phyloP scores from a whole-genome alignment of 2,888 invertebrate genomes.

The Tipula helvola region DNA sequence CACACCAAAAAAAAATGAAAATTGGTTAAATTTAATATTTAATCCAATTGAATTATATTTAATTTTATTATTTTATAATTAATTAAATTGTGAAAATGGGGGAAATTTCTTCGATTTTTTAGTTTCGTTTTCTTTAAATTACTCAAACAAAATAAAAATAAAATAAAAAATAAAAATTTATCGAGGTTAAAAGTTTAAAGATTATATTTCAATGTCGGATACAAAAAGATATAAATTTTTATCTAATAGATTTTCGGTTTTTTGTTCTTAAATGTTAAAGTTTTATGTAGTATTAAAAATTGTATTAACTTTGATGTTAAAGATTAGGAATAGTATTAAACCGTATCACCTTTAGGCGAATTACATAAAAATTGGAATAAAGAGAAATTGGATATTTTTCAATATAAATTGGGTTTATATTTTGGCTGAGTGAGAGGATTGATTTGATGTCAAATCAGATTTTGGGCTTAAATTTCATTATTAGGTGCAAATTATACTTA shows the following conservation, averaged over 20 bases:
- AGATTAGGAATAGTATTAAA: not conserved
- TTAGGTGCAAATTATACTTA: too few relatives aligned
- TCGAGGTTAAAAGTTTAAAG: not conserved
- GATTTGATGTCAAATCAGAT: too few relatives aligned
- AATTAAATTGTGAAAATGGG: slow-evolving; percentile 4
- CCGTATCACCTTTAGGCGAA: not conserved
- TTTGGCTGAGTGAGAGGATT: too few relatives aligned
- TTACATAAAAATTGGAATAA: not conserved
- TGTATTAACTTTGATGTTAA: not conserved
- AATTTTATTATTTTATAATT: not conserved
- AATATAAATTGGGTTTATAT: too few relatives aligned
- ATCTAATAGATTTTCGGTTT: not conserved
- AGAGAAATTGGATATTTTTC: too few relatives aligned
- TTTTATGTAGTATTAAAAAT: not conserved
- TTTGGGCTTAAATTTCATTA: too few relatives aligned
- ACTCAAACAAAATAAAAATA: not conserved
- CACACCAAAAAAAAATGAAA: not conserved
- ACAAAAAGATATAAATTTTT: not conserved
- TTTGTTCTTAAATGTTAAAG: not conserved
- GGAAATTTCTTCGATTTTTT: not conserved
- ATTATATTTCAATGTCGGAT: not conserved
- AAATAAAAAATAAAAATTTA: not conserved
- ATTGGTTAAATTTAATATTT: not conserved
- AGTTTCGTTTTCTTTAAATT: not conserved
- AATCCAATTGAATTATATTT: not conserved